Conservation (phyloP, 1,140 invertebrate genomes). For the Drosophila setifemur region DNA sequence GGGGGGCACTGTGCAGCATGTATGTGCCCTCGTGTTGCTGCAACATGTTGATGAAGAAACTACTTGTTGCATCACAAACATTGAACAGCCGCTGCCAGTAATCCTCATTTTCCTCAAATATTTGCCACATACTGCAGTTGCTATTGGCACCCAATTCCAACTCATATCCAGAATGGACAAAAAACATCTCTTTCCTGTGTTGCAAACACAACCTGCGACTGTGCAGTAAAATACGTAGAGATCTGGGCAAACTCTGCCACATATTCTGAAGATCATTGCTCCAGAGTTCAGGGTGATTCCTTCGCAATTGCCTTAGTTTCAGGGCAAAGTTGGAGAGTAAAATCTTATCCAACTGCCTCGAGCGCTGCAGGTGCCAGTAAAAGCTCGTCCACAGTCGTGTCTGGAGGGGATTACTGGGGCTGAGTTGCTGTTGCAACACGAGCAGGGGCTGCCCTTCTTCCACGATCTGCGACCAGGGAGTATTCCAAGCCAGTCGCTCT, state of each 20-base stretch:
- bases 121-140: slow-evolving; percentile 52
- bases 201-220: slow-evolving; percentile 46
- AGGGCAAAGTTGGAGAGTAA: slow-evolving; percentile 38
- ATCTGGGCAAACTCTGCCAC: slow-evolving; percentile 39
- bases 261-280: slow-evolving; percentile 47
- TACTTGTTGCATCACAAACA: slow-evolving; percentile 15
- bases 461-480: slow-evolving; percentile 14
- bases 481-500: slow-evolving; percentile 44
- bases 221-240: slow-evolving; percentile 6
- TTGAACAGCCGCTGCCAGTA: slow-evolving; percentile 37
- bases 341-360: background rate
- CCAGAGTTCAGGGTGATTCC: background rate
- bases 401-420: slow-evolving; percentile 33
- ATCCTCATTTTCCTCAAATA: background rate
- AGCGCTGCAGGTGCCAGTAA: slow-evolving; percentile 37
- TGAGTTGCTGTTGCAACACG: slow-evolving; percentile 21
- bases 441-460: background rate
- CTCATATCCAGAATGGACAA: background rate
- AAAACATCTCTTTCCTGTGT: slow-evolving; percentile 34
- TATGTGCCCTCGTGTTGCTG: background rate
- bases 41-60: slow-evolving; percentile 34
- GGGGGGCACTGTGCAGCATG: slow-evolving; percentile 7
- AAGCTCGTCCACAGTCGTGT: slow-evolving; percentile 41
- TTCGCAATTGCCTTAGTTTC: slow-evolving; percentile 6
- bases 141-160: slow-evolving; percentile 45